Percentiles rank a stretch among this genome's conserved stretches.
These are phyloP conservation scores for Cotesia typhae DNA, from an alignment of 1,140 invertebrate genomes.

Conservation along the genomic window DNA sequence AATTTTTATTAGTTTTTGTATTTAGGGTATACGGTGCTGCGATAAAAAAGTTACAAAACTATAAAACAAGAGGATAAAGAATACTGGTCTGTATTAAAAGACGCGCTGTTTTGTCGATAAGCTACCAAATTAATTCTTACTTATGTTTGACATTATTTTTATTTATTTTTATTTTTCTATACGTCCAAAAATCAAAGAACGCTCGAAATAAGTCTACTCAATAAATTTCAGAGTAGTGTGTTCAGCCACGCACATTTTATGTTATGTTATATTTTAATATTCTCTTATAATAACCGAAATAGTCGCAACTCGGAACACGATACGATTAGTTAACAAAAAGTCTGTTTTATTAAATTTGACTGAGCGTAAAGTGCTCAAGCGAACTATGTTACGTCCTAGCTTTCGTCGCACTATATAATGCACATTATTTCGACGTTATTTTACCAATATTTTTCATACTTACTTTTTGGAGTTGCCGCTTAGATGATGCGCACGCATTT, in stretches of 20 bases:
- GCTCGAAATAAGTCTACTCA: background rate
- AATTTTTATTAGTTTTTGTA: too few relatives aligned
- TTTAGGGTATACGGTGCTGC: too few relatives aligned
- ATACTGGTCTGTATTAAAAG: background rate
- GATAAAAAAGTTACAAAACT: too few relatives aligned
- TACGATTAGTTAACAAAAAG: constrained; percentile 9
- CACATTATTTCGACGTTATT: constrained; percentile 8
- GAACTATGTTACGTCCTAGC: background rate
- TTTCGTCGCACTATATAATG: constrained; percentile 20
- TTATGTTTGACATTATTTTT: too few relatives aligned
- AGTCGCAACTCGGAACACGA: background rate
- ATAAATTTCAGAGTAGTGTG: background rate
- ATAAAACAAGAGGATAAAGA: too few relatives aligned
- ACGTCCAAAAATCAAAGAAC: background rate
- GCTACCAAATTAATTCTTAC: too few relatives aligned
- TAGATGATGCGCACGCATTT: constrained; percentile 1
- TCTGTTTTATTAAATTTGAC: constrained; percentile 10
- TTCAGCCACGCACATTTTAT: background rate
- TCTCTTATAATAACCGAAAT: background rate
- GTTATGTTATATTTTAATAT: background rate
- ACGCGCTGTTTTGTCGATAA: background rate
- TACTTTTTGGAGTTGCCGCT: constrained; percentile 3
- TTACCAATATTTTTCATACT: background rate
- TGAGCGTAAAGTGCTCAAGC: constrained; percentile 8
- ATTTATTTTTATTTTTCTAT: too few relatives aligned